A percentile compares a stretch with the other conserved stretches of the same genome.
Conservation (phyloP, 2,113 vertebrate genomes). For the Cricetomys ansorgei region DNA sequence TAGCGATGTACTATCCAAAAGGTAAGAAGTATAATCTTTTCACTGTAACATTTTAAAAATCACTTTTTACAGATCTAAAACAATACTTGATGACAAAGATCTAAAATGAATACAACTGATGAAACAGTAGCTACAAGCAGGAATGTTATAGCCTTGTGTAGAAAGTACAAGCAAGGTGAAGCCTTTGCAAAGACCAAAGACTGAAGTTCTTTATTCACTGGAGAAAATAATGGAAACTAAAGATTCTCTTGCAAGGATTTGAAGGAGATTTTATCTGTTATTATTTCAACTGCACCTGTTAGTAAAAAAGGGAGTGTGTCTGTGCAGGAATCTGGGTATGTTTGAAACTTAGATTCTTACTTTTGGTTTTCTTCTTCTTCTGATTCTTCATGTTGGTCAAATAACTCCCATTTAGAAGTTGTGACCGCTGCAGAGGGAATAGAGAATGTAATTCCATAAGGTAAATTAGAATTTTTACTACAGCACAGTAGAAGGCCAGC, state of each 20-base stretch:
- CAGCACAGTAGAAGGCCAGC: conserved; percentile 6
- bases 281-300: conserved; percentile 45
- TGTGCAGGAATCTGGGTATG: conserved; percentile 41
- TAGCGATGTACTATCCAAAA: neutral
- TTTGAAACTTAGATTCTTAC: conserved; percentile 84
- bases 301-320: conserved; percentile 31
- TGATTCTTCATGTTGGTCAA: conserved; percentile 96
- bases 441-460: conserved; percentile 67
- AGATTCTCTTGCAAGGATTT: conserved; percentile 14
- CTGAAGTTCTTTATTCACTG: conserved; percentile 50
- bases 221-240: conserved; percentile 43
- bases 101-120: conserved; percentile 35
- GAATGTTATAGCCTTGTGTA: neutral
- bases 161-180: conserved; percentile 53
- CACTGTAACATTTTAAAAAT: conserved; percentile 58
- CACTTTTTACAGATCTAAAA: conserved; percentile 21
- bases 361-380: conserved; percentile 93
- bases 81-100: conserved; percentile 39
- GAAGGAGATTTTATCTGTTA: conserved; percentile 50
- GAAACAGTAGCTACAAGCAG: conserved; percentile 32
- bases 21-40: neutral
- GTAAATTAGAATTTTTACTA: conserved; percentile 46
- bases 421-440: conserved; percentile 91
- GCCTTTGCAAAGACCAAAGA: conserved; percentile 60
- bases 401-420: conserved; percentile 98